Evolutionary conservation across 2,888 invertebrate genomes (phyloP).

Genomic region (Onthophagus sagittarius): DNA sequence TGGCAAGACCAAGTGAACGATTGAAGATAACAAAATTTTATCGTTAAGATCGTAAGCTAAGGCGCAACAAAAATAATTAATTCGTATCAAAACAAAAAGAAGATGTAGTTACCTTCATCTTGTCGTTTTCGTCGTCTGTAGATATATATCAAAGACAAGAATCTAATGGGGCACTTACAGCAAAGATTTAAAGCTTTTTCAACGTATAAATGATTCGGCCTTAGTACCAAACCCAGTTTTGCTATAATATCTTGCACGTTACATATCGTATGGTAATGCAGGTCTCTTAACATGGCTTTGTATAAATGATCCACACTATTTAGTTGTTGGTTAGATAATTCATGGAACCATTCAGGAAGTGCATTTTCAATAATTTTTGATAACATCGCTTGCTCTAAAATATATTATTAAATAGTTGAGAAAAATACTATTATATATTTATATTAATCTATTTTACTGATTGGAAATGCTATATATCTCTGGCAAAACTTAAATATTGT

Average conservation of each 20-base stretch:
- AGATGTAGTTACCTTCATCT: neutral
- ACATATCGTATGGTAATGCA: constrained; percentile 30
- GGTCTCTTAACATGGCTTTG: constrained; percentile 34
- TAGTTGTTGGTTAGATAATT: constrained; percentile 42
- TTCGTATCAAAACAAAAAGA: neutral
- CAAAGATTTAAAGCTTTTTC: constrained; percentile 38
- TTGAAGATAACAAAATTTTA: constrained; percentile 42
- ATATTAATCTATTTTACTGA: no score
- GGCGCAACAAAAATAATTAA: constrained; percentile 23
- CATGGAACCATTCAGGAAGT: constrained; percentile 46
- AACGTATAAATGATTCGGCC: constrained; percentile 35
- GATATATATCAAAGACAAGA: constrained; percentile 43
- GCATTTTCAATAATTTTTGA: constrained; percentile 26
- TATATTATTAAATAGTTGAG: neutral
- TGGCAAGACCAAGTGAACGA: constrained; percentile 43
- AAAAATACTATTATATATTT: no score
- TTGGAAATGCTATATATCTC: no score
- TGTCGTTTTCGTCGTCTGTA: neutral
- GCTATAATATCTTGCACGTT: constrained; percentile 38
- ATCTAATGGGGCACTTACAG: constrained; percentile 42
- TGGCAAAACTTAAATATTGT: no score
- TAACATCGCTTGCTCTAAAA: constrained; percentile 23
- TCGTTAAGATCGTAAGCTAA: constrained; percentile 43
- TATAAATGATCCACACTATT: constrained; percentile 36
- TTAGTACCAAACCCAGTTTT: constrained; percentile 38